Evolutionary conservation across 2,888 invertebrate species (phyloP), one percentile per base, ranked within the genome.

Genomic region (Amiota minor): DNA sequence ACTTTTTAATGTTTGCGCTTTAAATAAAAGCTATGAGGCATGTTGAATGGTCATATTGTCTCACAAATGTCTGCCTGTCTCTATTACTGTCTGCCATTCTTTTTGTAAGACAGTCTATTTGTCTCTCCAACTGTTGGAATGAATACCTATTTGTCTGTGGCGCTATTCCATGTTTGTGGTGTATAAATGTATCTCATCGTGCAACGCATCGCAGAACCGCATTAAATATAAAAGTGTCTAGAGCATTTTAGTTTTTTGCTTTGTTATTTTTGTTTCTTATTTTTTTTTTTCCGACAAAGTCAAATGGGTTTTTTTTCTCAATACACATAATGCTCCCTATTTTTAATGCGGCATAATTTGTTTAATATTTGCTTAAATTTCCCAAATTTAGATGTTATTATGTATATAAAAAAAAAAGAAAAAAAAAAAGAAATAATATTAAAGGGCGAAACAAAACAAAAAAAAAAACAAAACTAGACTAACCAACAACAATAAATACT

Each of bases 281-380:
- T 35, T 35, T 8, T 35, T 35, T 35, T 35, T 8, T 35, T 4
- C 35, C 35, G 6, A 35, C 35, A 35, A 35, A 3, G 6, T 35
- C 35, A 35, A 35, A 35, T 35, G 6, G 35, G 0, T 35, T 6
- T 35, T 35, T 35, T 35, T 35, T 35, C 6, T 6, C 35, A 4
- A 35, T 6, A 35, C 35, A 35, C 35, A 35, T 35, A 35, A 35
- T 35, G 6, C 35, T 35, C 35, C 12, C 62, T 50, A n/a, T 8
- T 50, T 68, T 49, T 46, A 68, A 68, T 68, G 50, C 53, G 67
- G 67, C 67, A 68, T 68, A 68, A 68, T 68, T 68, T 68, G 50
- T 68, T 68, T 50, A 68, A 68, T 68, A 50, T 68, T 50, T 68
- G 23, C 50, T 68, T 53, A 53, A 53, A 47, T 65, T 65, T 64